Base-by-base conservation (phyloP, 2,113 vertebrate species). In the Rutilus rutilus region DNA sequence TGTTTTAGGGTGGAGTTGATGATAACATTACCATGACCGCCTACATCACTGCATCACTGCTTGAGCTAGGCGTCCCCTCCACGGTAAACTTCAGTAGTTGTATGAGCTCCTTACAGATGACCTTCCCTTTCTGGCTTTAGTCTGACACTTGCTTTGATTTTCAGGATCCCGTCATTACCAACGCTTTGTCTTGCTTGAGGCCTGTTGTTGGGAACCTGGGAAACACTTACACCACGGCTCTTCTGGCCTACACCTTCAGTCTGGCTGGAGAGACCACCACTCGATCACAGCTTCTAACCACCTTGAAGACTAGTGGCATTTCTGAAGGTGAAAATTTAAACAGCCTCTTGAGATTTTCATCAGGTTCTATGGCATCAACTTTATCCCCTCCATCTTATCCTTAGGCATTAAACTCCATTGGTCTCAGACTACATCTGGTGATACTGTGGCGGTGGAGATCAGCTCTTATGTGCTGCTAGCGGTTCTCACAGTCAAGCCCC, bases 161-260 rank as follows among this genome's bases (percentile, higher is more conserved):
- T 2, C 12, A 97, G 96, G 86, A 93, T 25, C 3, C 21, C 0
- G 86, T 93, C 74, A 86, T 96, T 69, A 81, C 1, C 1, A 92
- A 85, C 25, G 96, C 96, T 82, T 87, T 97, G 10, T 90, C 88
- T 21, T 98, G 96, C 89, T 89, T 97, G 1, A 89, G 50, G 69
- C 42, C 9, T 0, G 92, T 90, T 30, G 19, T 92, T 1, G 27
- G 39, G 65, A 83, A 75, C 80, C n/a, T 92, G 60, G 86, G 86
- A 84, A 92, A 93, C 83, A 87, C 92, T 57, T 96, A 97, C 79
- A 93, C 94, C 3, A 94, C 95, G 75, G 96, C 96, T 0, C 92
- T 97, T 69, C 54, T 97, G 89, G 95, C 96, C 8, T 97, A 97
- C 71, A 94, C 95, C 85, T 97, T 97, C 0, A 93, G 95, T 69